Evolutionary conservation across 2,888 invertebrate species (phyloP), one percentile per base, ranked within the genome.

Genomic region (Cataglyphis altisquamis): DNA sequence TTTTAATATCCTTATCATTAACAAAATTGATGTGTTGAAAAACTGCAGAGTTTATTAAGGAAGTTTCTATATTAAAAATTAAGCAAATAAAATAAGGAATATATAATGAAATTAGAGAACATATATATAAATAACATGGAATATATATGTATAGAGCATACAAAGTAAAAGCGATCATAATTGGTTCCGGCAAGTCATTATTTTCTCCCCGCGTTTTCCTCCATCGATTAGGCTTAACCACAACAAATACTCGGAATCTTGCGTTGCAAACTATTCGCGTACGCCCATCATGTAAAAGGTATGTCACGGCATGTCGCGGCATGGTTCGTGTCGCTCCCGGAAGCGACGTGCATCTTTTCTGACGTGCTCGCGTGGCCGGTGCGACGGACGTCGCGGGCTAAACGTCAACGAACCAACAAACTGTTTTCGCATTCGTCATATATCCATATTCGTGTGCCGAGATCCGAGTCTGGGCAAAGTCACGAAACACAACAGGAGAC

Each of bases 281-380:
- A 60, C 36, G 68, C 32, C 45, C 41, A 36, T 80, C 78, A 70
- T 55, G 78, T 80, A 64, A 82, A 66, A 29, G 29, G 2, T 29
- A 29, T 29, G 29, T 29, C 74, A 67, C 48, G 75, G 75, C 73
- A 82, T 82, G 75, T 82, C 81, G 60, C 55, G 73, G 66, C n/a
- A n/a, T 2, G 66, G 63, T 66, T 75, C 82, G 66, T 75, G 82
- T 82, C 82, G 60, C 75, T 64, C 60, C 60, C 66, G 67, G 67
- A 73, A 75, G 32, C 66, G 66, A 67, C 82, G 82, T 60, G 67
- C 75, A 75, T 82, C 75, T 75, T 74, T 52, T 55, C 63, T 82
- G 82, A 82, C 82, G 75, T 63, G 75, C 75, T 82, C 82, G 82
- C 82, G 82, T 82, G 82, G 82, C 82, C 39, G 36, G 66, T 36